These are phyloP conservation scores for Tenualosa ilisha DNA, from an alignment of 2,797 vertebrate species.

Conservation along the genomic window DNA sequence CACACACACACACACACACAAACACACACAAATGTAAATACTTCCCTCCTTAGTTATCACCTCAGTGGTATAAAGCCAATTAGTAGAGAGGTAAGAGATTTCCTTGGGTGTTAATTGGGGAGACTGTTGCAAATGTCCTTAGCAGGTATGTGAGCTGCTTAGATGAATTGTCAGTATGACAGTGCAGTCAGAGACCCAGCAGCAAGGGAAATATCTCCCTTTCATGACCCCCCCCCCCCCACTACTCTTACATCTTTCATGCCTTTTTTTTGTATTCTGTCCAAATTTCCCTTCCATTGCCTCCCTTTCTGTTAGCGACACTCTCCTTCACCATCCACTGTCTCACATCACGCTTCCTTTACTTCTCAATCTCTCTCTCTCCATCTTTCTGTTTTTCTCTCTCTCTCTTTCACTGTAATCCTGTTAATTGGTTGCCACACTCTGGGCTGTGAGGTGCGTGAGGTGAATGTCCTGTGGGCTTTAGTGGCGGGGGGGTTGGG, in stretches of 20 bases:
- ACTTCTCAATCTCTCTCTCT: neutral
- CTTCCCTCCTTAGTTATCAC: neutral
- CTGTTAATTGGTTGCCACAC: slow-evolving; percentile 52
- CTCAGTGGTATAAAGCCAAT: neutral
- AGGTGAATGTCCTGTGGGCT: slow-evolving; percentile 36
- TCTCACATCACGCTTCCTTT: neutral
- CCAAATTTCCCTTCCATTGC: neutral
- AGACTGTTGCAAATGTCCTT: slow-evolving; percentile 36
- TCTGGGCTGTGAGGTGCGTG: slow-evolving; percentile 39
- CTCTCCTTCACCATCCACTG: neutral
- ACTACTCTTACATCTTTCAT: neutral
- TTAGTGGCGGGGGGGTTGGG: neutral
- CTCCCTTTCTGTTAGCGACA: neutral
- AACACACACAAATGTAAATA: neutral
- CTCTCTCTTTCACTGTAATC: slow-evolving; percentile 43
- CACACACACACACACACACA: neutral
- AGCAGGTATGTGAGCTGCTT: slow-evolving; percentile 41
- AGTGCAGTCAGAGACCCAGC: slow-evolving; percentile 45
- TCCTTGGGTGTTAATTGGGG: slow-evolving; percentile 45
- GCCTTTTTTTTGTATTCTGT: slow-evolving; percentile 14
- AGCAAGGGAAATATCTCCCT: slow-evolving; percentile 25
- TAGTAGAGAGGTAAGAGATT: neutral
- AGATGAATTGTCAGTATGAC: slow-evolving; percentile 41
- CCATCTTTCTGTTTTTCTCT: slow-evolving; percentile 11
- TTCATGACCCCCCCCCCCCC: too few relatives aligned